Evolutionary conservation across 2,113 vertebrate genomes (phyloP).

Genomic region (Nanger granti): DNA sequence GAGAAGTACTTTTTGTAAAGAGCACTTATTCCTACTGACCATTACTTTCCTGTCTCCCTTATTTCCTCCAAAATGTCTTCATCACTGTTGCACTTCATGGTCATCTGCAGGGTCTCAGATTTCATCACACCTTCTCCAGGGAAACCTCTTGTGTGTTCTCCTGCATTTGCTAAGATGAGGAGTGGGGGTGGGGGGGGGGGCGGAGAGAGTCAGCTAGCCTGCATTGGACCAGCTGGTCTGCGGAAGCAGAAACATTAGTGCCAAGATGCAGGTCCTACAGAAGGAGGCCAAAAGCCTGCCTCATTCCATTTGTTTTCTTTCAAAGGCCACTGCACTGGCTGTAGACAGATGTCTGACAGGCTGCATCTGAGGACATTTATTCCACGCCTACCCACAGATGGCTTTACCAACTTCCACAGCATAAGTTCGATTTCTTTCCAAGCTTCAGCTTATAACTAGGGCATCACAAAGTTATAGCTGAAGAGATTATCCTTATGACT

Average conservation of each 20-base stretch:
- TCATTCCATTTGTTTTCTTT: constrained; percentile 7
- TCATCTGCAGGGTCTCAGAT: neutral
- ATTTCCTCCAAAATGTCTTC: neutral
- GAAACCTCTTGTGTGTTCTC: neutral
- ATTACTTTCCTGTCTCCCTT: neutral
- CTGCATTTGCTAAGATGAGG: neutral
- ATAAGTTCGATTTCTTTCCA: neutral
- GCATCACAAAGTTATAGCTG: neutral
- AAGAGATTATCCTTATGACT: neutral
- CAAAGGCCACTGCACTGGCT: constrained; percentile 45
- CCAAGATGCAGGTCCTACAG: neutral
- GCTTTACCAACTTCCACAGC: constrained; percentile 5
- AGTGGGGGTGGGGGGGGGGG: neutral
- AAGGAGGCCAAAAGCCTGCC: neutral
- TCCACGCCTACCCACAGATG: constrained; percentile 28
- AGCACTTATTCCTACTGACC: neutral
- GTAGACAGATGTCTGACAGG: constrained; percentile 39
- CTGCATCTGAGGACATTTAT: constrained; percentile 12
- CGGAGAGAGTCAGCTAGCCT: neutral
- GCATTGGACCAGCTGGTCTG: constrained; percentile 14
- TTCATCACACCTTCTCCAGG: neutral
- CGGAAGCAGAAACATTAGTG: neutral
- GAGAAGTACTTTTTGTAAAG: neutral
- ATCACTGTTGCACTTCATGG: neutral
- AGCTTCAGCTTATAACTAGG: neutral